Conservation (phyloP, 2,888 invertebrate species). For the Anticlea derivata region DNA sequence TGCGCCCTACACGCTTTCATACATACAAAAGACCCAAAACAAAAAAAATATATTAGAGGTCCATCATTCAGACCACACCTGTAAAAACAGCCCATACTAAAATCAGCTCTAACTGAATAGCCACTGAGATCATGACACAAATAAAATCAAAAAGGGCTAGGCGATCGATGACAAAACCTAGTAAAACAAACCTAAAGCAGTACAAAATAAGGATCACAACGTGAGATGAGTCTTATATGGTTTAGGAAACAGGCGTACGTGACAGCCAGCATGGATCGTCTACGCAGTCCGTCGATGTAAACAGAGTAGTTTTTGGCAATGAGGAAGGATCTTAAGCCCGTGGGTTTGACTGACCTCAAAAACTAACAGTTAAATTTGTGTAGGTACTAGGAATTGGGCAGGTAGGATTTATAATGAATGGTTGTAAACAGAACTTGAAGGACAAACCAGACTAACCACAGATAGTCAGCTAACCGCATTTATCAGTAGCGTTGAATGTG, state of each 20-base stretch:
- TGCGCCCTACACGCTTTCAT: conserved; percentile 7
- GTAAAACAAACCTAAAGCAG: conserved; percentile 11
- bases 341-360: conserved; percentile 21
- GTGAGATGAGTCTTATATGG: conserved; percentile 12
- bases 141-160: conserved; percentile 16
- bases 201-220: conserved; percentile 18
- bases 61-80: conserved; percentile 18
- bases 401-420: conserved; percentile 6
- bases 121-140: conserved; percentile 4
- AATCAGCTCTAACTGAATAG: background rate
- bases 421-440: conserved; percentile 1
- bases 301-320: conserved; percentile 29
- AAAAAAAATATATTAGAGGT: conserved; percentile 7
- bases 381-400: conserved; percentile 8
- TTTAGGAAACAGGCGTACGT: conserved; percentile 32
- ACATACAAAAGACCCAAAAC: conserved; percentile 2
- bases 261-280: conserved; percentile 31
- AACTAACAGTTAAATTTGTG: background rate
- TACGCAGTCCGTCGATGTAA: conserved; percentile 21
- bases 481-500: too few relatives aligned
- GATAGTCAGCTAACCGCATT: background rate
- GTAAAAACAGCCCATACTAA: background rate
- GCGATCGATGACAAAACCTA: conserved; percentile 1
- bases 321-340: conserved; percentile 14
- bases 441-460: background rate